A percentile compares a stretch with the other conserved stretches of the same genome.
These are phyloP conservation scores for Yponomeuta evonymella DNA, from an alignment of 2,888 invertebrate genomes.

Conservation along the genomic window DNA sequence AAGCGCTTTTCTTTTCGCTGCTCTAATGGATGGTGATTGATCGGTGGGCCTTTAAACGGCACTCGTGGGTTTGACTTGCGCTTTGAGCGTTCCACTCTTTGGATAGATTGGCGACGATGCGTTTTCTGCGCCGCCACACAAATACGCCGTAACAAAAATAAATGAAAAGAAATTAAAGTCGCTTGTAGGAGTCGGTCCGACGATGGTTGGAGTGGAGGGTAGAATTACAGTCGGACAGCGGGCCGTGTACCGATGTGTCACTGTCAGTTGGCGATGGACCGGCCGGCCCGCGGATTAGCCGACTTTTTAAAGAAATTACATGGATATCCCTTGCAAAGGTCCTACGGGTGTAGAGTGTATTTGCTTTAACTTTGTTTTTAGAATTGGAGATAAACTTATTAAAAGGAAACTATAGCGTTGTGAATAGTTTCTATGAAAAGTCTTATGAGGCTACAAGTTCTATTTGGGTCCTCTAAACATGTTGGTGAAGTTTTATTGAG, in stretches of 20 bases:
- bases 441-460: no score
- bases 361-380: not conserved
- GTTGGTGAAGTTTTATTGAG: no score
- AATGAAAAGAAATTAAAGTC: conserved; percentile 1
- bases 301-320: conserved; percentile 65
- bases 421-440: no score
- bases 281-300: conserved; percentile 58
- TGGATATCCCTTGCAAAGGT: conserved; percentile 30
- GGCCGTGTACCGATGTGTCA: conserved; percentile 75
- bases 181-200: conserved; percentile 20
- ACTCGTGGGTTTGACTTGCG: conserved; percentile 70
- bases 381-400: not conserved
- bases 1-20: conserved; percentile 73
- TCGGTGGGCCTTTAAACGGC: conserved; percentile 63
- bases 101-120: not conserved
- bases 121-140: not conserved
- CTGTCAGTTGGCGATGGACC: conserved; percentile 66
- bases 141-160: not conserved
- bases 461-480: no score
- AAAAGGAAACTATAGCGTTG: no score
- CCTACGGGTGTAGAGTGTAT: not conserved
- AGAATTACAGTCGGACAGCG: conserved; percentile 71
- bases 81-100: conserved; percentile 28
- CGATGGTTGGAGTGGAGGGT: conserved; percentile 42
- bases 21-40: conserved; percentile 77